Conservation (phyloP, 2,797 vertebrate genomes). For the Pteropus rufus region DNA sequence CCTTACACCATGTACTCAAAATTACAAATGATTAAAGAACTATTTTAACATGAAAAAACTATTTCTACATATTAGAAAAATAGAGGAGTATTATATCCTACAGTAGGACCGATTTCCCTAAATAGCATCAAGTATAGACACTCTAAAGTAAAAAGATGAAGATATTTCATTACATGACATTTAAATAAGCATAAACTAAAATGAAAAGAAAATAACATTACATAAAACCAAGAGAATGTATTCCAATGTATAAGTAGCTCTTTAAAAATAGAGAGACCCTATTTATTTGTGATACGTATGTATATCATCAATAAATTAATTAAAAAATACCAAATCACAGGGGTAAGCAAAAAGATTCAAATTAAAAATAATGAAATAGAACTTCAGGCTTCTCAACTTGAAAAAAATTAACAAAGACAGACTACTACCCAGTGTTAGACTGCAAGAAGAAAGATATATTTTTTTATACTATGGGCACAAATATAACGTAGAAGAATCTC, state of each 20-base stretch:
- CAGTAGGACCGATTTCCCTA: not conserved
- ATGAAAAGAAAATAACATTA: not conserved
- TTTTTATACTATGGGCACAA: not conserved
- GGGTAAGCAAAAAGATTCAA: conserved; percentile 2
- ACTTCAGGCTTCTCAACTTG: not conserved
- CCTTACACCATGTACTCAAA: not conserved
- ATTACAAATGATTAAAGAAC: conserved; percentile 9
- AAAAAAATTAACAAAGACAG: not conserved
- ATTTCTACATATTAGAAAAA: not conserved
- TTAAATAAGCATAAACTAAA: conserved; percentile 15
- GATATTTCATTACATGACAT: not conserved
- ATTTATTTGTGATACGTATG: not conserved
- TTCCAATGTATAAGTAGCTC: not conserved
- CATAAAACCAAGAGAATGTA: not conserved
- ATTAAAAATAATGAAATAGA: conserved; percentile 23
- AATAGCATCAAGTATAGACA: not conserved
- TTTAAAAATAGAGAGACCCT: not conserved
- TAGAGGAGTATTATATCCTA: not conserved
- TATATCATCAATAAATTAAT: conserved; percentile 17
- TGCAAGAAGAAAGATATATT: not conserved
- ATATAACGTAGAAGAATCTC: conserved; percentile 21
- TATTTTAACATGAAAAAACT: conserved; percentile 12
- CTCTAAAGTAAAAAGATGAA: not conserved
- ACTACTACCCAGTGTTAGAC: not conserved
- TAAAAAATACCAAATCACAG: not conserved